Evolutionary conservation across 2,888 invertebrate species (phyloP), one percentile per base, ranked within the genome.

Genomic region (Odontomyia ornata): DNA sequence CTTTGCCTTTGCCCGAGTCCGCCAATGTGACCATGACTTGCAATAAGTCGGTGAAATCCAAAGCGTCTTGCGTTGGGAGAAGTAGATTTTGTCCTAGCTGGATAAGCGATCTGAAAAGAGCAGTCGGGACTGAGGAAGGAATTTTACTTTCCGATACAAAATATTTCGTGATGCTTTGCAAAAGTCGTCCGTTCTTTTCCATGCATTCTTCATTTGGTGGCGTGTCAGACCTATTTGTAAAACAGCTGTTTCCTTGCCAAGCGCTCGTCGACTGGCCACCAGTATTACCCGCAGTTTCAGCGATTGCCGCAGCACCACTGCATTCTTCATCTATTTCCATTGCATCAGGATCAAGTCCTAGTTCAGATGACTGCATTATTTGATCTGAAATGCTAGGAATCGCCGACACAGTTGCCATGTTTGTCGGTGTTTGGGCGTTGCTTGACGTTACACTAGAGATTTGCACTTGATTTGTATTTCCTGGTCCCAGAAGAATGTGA

Each of bases 11-110:
- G 23, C 95, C 93, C 23, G 95, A 94, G 85, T 96, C 95, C 0
- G 97, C 97, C 80, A 98, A 84, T 67, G 91, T 93, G 1, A 93
- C 91, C 93, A 95, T 93, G 3, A 94, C 91, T 77, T 90, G 88
- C 89, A 95, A 91, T 7, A 95, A 87, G 82, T 94, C 93, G 0
- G 92, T 90, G 83, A 95, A 94, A n/a, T 93, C 92, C n/a, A 89
- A 89, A 0, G 91, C 91, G 83, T 93, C 93, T 64, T 91, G 87
- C 0, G 89, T 85, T 0, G 91, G 89, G 0, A 90, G 89, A 21
- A 93, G 86, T 77, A 93, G 88, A 36, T 91, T 89, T 60, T 91
- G 90, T 0, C 92, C 93, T 81, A 94, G 87, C 43, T 93, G 93
- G 71, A 94, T 89, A n/a, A 94, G 86, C 0, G 93, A 93, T 82